Conservation (phyloP, 2,113 vertebrate genomes). For the Eudorcas thomsonii region DNA sequence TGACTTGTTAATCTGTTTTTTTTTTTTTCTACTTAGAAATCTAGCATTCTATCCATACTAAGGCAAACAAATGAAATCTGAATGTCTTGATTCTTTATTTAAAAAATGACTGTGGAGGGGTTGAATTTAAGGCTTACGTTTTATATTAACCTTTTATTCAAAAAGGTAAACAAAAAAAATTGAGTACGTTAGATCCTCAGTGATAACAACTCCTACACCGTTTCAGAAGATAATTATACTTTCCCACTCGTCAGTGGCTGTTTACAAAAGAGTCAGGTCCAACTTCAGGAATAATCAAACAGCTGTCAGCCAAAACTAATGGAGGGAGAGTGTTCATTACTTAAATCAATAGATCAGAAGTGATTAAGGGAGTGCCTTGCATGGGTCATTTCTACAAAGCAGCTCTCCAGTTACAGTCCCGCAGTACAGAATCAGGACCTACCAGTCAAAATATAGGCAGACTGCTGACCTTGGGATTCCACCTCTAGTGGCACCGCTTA, state of each 20-base stretch:
- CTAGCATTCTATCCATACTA: neutral
- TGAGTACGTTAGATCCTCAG: neutral
- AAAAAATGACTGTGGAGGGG: fast-evolving
- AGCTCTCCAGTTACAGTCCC: neutral
- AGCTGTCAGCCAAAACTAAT: fast-evolving
- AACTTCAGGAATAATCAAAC: neutral
- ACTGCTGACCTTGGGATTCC: neutral
- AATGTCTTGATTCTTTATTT: neutral
- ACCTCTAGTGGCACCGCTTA: fast-evolving
- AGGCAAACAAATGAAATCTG: neutral
- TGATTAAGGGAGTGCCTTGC: fast-evolving
- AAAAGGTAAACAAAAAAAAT: no score
- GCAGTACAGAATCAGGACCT: fast-evolving
- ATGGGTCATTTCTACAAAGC: fast-evolving
- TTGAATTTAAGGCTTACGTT: fast-evolving
- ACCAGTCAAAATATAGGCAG: fast-evolving
- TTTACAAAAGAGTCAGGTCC: fast-evolving
- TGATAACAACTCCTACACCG: fast-evolving
- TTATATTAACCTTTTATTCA: neutral
- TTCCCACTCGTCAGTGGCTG: fast-evolving
- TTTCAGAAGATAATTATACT: neutral
- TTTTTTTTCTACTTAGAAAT: neutral
- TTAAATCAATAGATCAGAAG: neutral
- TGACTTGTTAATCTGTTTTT: neutral
- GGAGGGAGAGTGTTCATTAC: fast-evolving